These are phyloP conservation scores for Pantala flavescens DNA, from an alignment of 1,140 invertebrate genomes.

Conservation along the genomic window DNA sequence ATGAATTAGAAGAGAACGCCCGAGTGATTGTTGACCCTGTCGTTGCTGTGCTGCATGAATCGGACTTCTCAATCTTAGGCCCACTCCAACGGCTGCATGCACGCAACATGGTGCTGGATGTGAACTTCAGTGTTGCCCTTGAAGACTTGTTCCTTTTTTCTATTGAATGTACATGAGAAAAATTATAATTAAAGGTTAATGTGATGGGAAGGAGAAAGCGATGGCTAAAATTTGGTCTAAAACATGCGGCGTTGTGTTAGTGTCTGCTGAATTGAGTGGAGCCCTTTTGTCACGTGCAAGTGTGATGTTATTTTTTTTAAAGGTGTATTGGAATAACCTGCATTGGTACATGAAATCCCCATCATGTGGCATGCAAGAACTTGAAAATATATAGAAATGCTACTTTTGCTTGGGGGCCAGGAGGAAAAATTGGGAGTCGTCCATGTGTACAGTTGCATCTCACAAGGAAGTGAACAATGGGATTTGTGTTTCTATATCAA, in stretches of 20 bases:
- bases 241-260: neutral
- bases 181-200: neutral
- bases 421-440: neutral
- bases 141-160: conserved; percentile 9
- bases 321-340: neutral
- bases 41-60: neutral
- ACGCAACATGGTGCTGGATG: neutral
- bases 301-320: neutral
- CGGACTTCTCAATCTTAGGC: neutral
- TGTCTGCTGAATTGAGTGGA: neutral
- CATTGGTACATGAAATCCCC: neutral
- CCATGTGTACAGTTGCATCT: neutral
- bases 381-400: neutral
- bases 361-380: neutral
- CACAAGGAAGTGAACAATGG: neutral
- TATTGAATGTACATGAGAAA: neutral
- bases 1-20: neutral
- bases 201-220: neutral
- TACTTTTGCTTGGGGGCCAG: neutral
- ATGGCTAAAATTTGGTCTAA: neutral
- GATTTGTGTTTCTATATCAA: conserved; percentile 1
- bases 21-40: neutral
- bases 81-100: neutral
- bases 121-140: neutral
- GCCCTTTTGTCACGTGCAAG: neutral